Conservation (phyloP, 2,113 vertebrate species). For the Camelus dromedarius region DNA sequence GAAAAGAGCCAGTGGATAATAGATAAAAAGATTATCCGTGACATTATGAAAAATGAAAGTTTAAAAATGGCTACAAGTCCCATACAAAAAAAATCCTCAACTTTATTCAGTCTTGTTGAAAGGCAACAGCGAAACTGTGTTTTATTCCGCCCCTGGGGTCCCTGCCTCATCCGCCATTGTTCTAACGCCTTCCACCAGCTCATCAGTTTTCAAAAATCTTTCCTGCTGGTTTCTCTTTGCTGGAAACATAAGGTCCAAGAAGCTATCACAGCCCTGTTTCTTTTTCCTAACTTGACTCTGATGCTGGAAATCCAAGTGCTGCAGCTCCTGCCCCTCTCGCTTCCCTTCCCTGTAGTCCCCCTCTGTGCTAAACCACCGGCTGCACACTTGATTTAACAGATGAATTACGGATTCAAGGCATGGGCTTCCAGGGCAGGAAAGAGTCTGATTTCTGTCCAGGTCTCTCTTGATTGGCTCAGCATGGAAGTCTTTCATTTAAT, state of each 20-base stretch:
- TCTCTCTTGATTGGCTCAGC: slow-evolving; percentile 78
- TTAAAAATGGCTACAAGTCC: slow-evolving; percentile 87
- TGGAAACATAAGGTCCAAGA: slow-evolving; percentile 69
- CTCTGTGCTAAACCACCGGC: slow-evolving; percentile 71
- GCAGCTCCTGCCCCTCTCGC: slow-evolving; percentile 35
- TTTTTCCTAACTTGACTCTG: slow-evolving; percentile 71
- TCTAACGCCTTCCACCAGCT: slow-evolving; percentile 63
- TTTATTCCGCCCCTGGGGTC: slow-evolving; percentile 40
- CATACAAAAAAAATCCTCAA: slow-evolving; percentile 65
- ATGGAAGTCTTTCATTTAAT: slow-evolving; percentile 68
- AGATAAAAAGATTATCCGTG: slow-evolving; percentile 89
- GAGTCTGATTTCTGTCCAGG: slow-evolving; percentile 78
- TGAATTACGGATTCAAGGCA: slow-evolving; percentile 79
- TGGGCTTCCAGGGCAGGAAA: slow-evolving; percentile 78
- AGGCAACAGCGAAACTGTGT: slow-evolving; percentile 76
- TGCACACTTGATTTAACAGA: slow-evolving; percentile 79
- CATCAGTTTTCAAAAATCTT: slow-evolving; percentile 56
- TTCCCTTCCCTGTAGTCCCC: not conserved
- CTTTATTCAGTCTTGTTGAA: slow-evolving; percentile 81
- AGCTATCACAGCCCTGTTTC: slow-evolving; percentile 56
- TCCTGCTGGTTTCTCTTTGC: slow-evolving; percentile 80
- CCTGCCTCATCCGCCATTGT: slow-evolving; percentile 57
- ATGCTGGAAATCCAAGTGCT: slow-evolving; percentile 69
- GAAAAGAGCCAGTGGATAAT: slow-evolving; percentile 85
- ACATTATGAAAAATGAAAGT: slow-evolving; percentile 88